Evolutionary conservation across 2,113 vertebrate species (phyloP), one percentile per base, ranked within the genome.

Genomic region (Vidua chalybeata): DNA sequence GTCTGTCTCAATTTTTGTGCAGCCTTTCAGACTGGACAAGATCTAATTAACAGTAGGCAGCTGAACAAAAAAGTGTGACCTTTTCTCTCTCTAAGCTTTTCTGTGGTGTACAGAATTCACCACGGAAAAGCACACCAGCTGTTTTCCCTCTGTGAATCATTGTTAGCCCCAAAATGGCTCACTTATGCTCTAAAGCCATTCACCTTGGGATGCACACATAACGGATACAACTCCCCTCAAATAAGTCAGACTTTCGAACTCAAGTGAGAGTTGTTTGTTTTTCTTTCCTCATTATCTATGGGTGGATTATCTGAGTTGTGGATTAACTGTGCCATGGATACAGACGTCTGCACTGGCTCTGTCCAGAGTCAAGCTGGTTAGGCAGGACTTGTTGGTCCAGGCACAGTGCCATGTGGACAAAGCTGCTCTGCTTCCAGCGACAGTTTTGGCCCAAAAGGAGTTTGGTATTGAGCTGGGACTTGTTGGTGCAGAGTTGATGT

Each of bases 281-380:
- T 87, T 78, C 93, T 91, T 95, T 66, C 59, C 64, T 71, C 73
- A 81, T 96, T 96, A 94, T 95, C 94, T 96, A 46, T 63, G 87
- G 93, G 56, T 94, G 93, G 95, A 75, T 96, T 96, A 96, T 91
- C 95, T 22, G 87, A 84, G 94, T 93, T 94, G 93, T 71, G 96
- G 94, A 96, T 96, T 96, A 96, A 93, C 96, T 84, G 64, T 95
- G 91, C 93, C 80, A 89, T 87, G 93, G 94, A 89, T 93, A 92
- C 89, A 81, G 91, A 75, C 8, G 7, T 74, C 89, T 91, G 76
- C 3, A 2, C 76, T 74, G 68, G 55, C 87, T 87, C 59, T 74
- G 63, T 84, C 64, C 68, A 39, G 46, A 86, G 73, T 31, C 87
- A 56, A 4, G 90, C 93, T 92, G 89, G 93, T 92, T 46, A 14